Conservation (phyloP, 2,797 vertebrate species). For the Pipistrellus pipistrellus region DNA sequence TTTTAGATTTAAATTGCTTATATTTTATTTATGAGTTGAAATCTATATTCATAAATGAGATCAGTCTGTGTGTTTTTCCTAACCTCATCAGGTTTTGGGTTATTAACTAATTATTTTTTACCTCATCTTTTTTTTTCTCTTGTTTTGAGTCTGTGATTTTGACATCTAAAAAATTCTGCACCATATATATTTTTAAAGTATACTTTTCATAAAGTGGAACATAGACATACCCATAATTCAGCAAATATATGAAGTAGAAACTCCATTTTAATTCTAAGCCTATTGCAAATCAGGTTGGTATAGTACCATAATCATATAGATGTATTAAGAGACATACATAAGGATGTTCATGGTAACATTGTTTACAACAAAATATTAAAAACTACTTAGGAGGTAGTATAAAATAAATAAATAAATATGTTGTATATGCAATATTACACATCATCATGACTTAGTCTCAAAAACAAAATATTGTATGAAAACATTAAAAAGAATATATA, state of each 20-base stretch:
- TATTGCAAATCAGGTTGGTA: neutral
- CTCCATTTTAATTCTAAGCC: neutral
- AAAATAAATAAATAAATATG: constrained; percentile 1
- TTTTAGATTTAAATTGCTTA: constrained; percentile 60
- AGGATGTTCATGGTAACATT: neutral
- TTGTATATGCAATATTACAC: neutral
- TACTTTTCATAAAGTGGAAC: constrained; percentile 22
- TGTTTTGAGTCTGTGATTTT: constrained; percentile 51
- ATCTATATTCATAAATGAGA: constrained; percentile 54
- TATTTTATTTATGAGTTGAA: constrained; percentile 68
- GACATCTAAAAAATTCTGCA: constrained; percentile 50
- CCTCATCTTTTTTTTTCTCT: constrained; percentile 44
- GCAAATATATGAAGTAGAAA: neutral
- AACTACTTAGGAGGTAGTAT: neutral
- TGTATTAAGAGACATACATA: neutral
- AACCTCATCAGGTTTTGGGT: constrained; percentile 36
- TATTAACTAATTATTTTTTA: constrained; percentile 24
- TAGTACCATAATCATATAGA: neutral
- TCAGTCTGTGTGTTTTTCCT: neutral
- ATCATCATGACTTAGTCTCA: neutral
- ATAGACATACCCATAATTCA: neutral
- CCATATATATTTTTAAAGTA: neutral
- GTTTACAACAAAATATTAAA: neutral
- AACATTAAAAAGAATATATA: neutral
- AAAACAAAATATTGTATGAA: constrained; percentile 6